Evolutionary conservation across 1,140 invertebrate genomes (phyloP), one percentile per base, ranked within the genome.

Genomic region (Caerostris darwini): DNA sequence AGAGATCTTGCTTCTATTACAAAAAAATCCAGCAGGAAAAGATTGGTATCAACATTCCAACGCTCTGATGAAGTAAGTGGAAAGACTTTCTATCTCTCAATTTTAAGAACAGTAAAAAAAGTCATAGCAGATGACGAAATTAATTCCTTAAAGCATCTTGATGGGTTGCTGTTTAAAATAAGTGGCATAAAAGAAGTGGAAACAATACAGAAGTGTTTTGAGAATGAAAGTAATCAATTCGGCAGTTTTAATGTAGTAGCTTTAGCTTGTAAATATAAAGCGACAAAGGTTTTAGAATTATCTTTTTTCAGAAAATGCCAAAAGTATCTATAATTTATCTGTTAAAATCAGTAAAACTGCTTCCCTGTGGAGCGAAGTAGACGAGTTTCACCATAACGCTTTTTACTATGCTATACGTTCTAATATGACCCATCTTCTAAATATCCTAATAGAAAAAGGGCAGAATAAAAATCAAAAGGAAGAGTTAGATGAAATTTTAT

Each of bases 321-420:
- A n/a, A 10, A n/a, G 19, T 50, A 34, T 71, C 2, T 34, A 10
- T 34, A 71, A 71, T 34, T 71, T 71, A 50, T 71, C 69, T 8
- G 34, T 34, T 50, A 71, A 71, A 2, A 19, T 71, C 6, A 34
- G 19, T 34, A 71, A 71, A 34, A 19, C 6, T 2, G n/a, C 69
- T 34, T 3, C 34, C 3, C 69, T 34, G 3, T 19, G n/a, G 34
- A 10, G 19, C 34, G 7, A 50, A 34, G 69, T 34, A 88, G 93
- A 94, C 57, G 61, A 88, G 3, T 59, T 69, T n/a, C 57, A 50
- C 14, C 93, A 94, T 88, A 94, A 90, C 89, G 59, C 90, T 0
- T 85, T 85, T 85, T 92, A 92, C 53, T 94, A 94, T 88, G 82
- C 93, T n/a, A 69, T 94, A 67, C 17, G 93, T 8, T 88, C 85